Evolutionary conservation across 2,888 invertebrate genomes (phyloP).

Genomic region (Agrochola lychnidis): DNA sequence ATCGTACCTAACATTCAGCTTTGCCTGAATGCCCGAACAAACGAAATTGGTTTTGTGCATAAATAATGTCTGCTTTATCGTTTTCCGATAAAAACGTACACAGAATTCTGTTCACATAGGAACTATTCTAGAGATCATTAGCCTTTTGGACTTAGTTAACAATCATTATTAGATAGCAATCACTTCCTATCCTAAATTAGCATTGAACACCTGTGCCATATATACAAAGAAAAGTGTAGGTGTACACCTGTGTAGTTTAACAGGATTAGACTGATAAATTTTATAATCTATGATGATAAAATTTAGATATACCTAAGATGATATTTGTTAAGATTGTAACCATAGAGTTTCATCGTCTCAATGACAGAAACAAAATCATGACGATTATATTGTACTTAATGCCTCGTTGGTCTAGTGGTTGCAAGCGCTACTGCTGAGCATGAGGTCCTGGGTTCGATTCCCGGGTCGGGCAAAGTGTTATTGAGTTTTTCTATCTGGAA

Average conservation of each 20-base stretch:
- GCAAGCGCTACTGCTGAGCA: no score
- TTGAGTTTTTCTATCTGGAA: no score
- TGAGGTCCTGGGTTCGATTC: no score
- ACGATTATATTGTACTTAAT: neutral
- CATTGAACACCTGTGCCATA: conserved; percentile 9
- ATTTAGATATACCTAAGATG: conserved; percentile 3
- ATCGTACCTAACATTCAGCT: conserved; percentile 3
- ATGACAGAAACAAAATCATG: conserved; percentile 2
- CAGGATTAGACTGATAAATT: conserved; percentile 20
- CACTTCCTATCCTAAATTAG: neutral
- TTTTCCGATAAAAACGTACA: conserved; percentile 4
- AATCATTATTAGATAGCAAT: conserved; percentile 11
- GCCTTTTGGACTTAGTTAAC: neutral
- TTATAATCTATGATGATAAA: conserved; percentile 13
- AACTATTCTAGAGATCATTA: conserved; percentile 6
- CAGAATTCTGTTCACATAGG: neutral
- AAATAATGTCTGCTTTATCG: conserved; percentile 8
- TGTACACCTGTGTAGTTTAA: conserved; percentile 12
- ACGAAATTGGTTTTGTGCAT: conserved; percentile 26
- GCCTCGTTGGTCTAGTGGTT: no score
- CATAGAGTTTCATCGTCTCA: conserved; percentile 1
- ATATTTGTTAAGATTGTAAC: neutral
- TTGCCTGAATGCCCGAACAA: neutral
- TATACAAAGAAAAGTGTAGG: conserved; percentile 10
- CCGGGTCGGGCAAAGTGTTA: no score